Evolutionary conservation across 2,797 vertebrate genomes (phyloP), one percentile per base, ranked within the genome.

Genomic region (Scyliorhinus canicula): DNA sequence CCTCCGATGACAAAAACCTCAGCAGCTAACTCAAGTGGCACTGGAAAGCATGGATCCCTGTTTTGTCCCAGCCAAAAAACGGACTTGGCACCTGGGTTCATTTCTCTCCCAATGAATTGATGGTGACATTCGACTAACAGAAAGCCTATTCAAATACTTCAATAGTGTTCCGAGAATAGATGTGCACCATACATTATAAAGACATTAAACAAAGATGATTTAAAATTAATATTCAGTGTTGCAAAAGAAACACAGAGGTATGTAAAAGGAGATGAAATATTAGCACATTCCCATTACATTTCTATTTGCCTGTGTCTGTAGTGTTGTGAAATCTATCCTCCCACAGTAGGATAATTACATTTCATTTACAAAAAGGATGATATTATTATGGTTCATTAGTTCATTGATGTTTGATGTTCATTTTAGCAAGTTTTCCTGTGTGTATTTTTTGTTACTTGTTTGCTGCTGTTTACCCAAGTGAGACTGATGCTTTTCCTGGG

Each of bases 251-350:
- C 65, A 28, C 21, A 93, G 90, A 47, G 2, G 55, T 65, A 47
- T 44, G 63, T 93, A 67, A 47, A 69, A 67, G 40, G 63, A 67
- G 7, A 93, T 93, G 40, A 69, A 69, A 93, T 31, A 93, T 50
- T 67, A 65, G 44, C 60, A 69, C 40, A 14, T 47, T 69, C 44
- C 14, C 2, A 31, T 69, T 67, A n/a, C 65, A 47, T 93, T 93
- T 63, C 91, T 28, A 67, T 93, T 93, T 67, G 60, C 21, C 9
- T 31, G 63, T 67, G 40, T 14, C 63, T 28, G 21, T 93, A 31
- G 47, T 40, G 91, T 69, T 93, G 63, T 93, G 60, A 67, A 93
- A 47, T 93, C 63, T 93, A 93, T 93, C 26, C 47, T 69, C 91
- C 63, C 63, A 28, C 2, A 47, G 63, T 3, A 1, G 63, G 24